Base-by-base conservation (phyloP, 2,888 invertebrate genomes). In the Andrena flavipes region DNA sequence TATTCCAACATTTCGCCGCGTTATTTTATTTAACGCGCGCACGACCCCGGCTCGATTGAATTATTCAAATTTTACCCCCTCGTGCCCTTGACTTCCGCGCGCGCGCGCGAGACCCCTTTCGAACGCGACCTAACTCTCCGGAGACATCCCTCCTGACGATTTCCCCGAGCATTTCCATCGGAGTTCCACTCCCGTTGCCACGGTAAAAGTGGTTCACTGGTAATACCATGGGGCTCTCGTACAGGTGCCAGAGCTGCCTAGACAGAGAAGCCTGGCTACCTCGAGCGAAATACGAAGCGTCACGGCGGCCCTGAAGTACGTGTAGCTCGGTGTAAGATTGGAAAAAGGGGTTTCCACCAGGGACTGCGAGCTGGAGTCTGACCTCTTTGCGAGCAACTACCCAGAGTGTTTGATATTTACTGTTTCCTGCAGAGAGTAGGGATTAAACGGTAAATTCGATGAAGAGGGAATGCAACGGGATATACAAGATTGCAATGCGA, bases 11-110 rank as follows among this genome's bases (percentile, higher is more conserved):
- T 90, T 91, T 90, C 85, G 84, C 84, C 82, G 76, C 87, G 88
- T 90, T 91, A 91, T 91, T 91, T 92, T 91, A 91, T 92, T 92
- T 91, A 90, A 91, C 88, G 88, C 79, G 84, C 84, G 89, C 85
- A 87, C 88, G 84, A 85, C 85, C 87, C 85, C 76, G 75, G 80
- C 78, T 71, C 88, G 87, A 91, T 91, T 90, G 89, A 92, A 92
- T 92, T 91, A 91, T 92, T 92, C 91, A 92, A 92, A 92, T 91
- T 88, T 82, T 76, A 71, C 79, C 35, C 76, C 65, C 68, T 62
- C 59, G 64, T 87, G 82, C 74, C 80, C 82, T 74, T 67, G 72
- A 80, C 65, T 79, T 62, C 60, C 71, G 8, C 35, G 63, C 35
- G 63, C 63, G 20, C 33, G 30, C 48, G 35, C 23, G 29, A 54